These are phyloP conservation scores for Centropyge bicolor DNA, from an alignment of 2,797 vertebrate species.

Conservation along the genomic window DNA sequence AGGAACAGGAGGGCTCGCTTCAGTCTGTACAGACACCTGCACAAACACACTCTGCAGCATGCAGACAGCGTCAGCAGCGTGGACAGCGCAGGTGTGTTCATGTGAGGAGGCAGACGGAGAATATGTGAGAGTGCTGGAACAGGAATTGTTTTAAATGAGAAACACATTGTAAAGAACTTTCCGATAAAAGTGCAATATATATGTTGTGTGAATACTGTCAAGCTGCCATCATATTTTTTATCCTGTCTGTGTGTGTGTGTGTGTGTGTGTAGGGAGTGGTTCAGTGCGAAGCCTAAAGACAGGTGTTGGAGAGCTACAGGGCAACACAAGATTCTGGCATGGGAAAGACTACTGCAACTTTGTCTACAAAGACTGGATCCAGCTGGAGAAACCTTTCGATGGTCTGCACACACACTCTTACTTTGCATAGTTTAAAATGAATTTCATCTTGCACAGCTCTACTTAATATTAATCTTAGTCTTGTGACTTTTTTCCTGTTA, in stretches of 20 bases:
- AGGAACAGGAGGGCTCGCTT: slow-evolving; percentile 89
- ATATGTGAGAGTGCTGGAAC: neutral
- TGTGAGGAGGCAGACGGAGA: neutral
- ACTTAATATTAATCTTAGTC: neutral
- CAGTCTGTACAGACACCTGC: slow-evolving; percentile 91
- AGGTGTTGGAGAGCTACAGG: slow-evolving; percentile 91
- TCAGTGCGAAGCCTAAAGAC: slow-evolving; percentile 92
- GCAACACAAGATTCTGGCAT: slow-evolving; percentile 97
- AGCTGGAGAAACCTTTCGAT: slow-evolving; percentile 97
- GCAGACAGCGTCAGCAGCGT: slow-evolving; percentile 92
- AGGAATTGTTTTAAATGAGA: neutral
- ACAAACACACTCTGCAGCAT: slow-evolving; percentile 87
- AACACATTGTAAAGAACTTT: neutral
- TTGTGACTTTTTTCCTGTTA: neutral
- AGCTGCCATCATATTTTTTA: neutral
- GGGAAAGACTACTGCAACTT: slow-evolving; percentile 99
- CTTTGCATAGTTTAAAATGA: neutral
- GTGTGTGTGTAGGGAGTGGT: slow-evolving; percentile 83
- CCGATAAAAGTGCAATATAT: neutral
- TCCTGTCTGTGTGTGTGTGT: slow-evolving; percentile 14
- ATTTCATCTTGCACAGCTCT: neutral
- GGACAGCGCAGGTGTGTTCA: slow-evolving; percentile 88
- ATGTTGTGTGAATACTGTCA: neutral
- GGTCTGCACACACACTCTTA: slow-evolving; percentile 81
- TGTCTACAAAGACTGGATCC: slow-evolving; percentile 98